Percentiles rank a stretch among this genome's conserved stretches.
Evolutionary conservation across 2,113 vertebrate genomes (phyloP).

Genomic region (Serilophus lunatus): DNA sequence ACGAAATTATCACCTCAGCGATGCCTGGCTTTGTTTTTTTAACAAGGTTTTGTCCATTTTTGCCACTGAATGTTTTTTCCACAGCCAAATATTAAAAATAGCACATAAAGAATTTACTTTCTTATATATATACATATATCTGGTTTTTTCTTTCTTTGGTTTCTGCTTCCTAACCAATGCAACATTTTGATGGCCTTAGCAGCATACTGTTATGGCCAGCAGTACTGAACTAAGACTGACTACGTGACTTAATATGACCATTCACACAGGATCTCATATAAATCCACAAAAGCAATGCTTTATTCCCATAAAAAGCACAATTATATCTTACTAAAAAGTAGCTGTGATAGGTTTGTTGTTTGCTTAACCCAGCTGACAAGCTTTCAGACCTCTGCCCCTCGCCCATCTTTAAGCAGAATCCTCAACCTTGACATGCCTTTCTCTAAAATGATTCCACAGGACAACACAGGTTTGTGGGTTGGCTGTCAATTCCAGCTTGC

Average conservation of each 20-base stretch:
- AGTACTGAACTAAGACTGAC: neutral
- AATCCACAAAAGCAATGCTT: neutral
- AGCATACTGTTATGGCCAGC: rapidly evolving
- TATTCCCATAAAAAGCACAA: neutral
- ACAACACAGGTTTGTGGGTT: neutral
- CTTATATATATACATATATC: neutral
- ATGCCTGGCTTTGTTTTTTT: neutral
- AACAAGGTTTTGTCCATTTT: neutral
- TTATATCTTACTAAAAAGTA: neutral
- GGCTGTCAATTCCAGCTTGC: neutral
- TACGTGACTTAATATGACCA: neutral
- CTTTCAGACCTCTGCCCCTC: neutral
- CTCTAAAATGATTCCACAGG: neutral
- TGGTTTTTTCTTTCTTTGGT: neutral
- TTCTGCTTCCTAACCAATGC: neutral
- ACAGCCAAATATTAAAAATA: neutral
- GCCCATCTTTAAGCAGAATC: neutral
- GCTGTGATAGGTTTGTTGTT: neutral
- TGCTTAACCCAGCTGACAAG: neutral
- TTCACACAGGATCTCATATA: neutral
- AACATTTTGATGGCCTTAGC: neutral
- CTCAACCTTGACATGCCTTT: neutral
- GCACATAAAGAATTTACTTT: neutral
- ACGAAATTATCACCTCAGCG: neutral
- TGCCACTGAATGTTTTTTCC: neutral